These are phyloP conservation scores for Hemiprocne comata DNA, from an alignment of 2,113 vertebrate species.

Conservation along the genomic window DNA sequence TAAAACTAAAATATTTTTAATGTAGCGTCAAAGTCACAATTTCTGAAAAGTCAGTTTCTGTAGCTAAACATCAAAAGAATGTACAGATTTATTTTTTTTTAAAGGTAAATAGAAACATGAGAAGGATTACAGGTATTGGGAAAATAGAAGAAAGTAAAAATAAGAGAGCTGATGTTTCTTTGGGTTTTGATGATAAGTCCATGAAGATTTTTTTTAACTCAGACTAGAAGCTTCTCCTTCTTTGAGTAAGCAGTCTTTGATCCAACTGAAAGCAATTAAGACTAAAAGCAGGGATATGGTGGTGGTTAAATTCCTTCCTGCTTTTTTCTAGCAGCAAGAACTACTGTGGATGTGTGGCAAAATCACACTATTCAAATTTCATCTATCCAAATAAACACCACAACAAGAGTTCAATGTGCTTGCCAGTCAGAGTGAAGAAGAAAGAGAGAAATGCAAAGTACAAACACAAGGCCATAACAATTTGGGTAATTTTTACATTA, in stretches of 20 bases:
- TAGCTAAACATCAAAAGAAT: neutral
- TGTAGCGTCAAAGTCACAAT: neutral
- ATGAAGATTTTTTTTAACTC: neutral
- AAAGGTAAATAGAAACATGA: neutral
- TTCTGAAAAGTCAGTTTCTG: neutral
- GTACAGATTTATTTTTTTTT: neutral
- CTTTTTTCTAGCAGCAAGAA: neutral
- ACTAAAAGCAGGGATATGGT: neutral
- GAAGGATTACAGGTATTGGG: neutral
- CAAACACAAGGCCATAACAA: neutral
- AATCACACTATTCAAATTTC: neutral
- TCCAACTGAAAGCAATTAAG: neutral
- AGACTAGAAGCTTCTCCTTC: neutral
- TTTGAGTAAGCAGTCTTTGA: neutral
- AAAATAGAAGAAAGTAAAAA: neutral
- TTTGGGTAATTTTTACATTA: neutral
- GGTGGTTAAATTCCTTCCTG: neutral
- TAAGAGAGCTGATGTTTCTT: neutral
- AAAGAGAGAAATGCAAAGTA: neutral
- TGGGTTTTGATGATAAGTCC: neutral
- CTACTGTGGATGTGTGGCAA: neutral
- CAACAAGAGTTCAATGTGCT: neutral
- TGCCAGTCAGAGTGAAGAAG: neutral
- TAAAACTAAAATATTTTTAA: neutral
- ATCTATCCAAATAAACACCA: neutral